A percentile compares a stretch with the other conserved stretches of the same genome.
Evolutionary conservation across 2,113 vertebrate genomes (phyloP).

Genomic region (Alosa alosa): DNA sequence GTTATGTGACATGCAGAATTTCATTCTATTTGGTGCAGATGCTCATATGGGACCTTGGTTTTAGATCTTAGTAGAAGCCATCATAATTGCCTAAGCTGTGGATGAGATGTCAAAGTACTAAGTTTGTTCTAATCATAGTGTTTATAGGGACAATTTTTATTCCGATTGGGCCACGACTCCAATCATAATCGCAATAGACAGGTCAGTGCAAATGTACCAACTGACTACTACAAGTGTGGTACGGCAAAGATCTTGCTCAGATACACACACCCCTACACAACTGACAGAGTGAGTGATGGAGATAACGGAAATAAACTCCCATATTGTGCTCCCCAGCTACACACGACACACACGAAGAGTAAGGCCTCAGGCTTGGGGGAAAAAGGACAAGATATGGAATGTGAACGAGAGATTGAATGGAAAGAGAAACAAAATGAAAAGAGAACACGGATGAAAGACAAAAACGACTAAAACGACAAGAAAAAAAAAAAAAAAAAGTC

Average conservation of each 20-base stretch:
- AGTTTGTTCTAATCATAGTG: too few species aligned
- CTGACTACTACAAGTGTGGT: not conserved
- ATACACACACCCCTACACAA: not conserved
- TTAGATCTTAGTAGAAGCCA: too few species aligned
- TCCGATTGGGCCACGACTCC: too few species aligned
- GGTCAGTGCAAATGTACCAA: too few species aligned
- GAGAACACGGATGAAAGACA: not conserved
- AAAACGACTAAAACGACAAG: not conserved
- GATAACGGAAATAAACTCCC: not conserved
- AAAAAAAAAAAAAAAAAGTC: too few species aligned
- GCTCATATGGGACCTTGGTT: too few species aligned
- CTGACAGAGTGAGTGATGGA: not conserved
- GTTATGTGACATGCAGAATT: too few species aligned
- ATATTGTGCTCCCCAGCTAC: not conserved
- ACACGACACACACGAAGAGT: not conserved
- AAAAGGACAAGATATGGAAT: not conserved
- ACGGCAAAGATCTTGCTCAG: not conserved
- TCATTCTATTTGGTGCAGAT: too few species aligned
- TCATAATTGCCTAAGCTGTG: too few species aligned
- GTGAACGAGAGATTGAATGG: not conserved
- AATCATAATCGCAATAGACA: too few species aligned
- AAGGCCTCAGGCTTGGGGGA: not conserved
- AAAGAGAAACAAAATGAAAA: not conserved
- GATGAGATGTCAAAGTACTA: too few species aligned
- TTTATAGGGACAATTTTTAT: too few species aligned